Evolutionary conservation across 2,797 vertebrate species (phyloP), one percentile per base, ranked within the genome.

Genomic region (Huso huso): DNA sequence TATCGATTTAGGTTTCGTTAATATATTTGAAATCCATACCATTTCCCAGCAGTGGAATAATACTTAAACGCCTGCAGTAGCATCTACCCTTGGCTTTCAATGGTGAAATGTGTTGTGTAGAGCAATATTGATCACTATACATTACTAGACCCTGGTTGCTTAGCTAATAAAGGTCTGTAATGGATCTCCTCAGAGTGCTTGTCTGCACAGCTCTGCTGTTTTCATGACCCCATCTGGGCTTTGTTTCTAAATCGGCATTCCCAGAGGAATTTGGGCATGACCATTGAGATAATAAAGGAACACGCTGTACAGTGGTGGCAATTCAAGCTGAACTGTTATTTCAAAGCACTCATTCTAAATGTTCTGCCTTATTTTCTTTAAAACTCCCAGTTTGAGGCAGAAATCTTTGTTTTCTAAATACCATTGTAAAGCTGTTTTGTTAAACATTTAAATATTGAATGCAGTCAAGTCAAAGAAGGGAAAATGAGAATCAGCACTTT

Each of bases 71-170:
- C 37, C 4, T 5, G 5, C 37, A 5, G 37, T 37, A 37, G 37
- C 5, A 18, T 18, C 18, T 18, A 18, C 37, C 37, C 37, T 4
- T 37, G 37, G 3, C 37, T 37, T 37, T 37, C 37, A 37, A 37
- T 37, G 37, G 37, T 37, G 37, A 37, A 37, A 37, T 37, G 37
- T 37, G 5, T 15, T 8, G 7, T 37, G 61, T 37, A 48, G 18
- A 62, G 61, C 48, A 37, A 62, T 62, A 37, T 62, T 62, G 18
- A 62, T 62, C 10, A 62, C 61, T 6, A 37, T 37, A 18, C 61
- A 62, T 62, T 62, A n/a, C 18, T 8, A 23, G 61, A 6, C 61
- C 15, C 55, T 58, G 55, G 55, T 7, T 11, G 55, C 55, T 13
- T 58, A 13, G 10, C 2, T 58, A 58, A 58, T 58, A 58, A 58